Evolutionary conservation across 2,797 vertebrate species (phyloP), one percentile per base, ranked within the genome.

Genomic region (Coreius guichenoti): DNA sequence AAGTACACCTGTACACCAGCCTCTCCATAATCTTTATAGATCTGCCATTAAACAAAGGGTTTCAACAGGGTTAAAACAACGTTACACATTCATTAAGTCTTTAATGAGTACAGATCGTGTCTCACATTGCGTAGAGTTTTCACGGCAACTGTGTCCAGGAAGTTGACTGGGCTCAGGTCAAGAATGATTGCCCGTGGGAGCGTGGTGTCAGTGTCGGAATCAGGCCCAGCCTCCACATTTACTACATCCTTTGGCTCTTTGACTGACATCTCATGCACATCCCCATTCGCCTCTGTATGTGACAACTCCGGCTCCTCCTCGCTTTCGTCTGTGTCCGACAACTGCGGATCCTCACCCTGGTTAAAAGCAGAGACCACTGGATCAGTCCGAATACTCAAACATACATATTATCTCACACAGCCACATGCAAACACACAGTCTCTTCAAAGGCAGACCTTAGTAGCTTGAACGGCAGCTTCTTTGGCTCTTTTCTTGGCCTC

Each of bases 71-170:
- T 80, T 73, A 70, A 77, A 29, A 70, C 21, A 47, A 39, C 9
- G 2, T 47, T 31, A 54, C n/a, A 74, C 29, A 84, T n/a, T 54
- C 26, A n/a, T 16, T 67, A 83, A 33, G 63, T 8, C 33, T 13
- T 1, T 72, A 21, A 86, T 83, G 13, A 47, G 23, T 56, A 73
- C 19, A 21, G 26, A 58, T 56, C 33, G 23, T 36, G 31, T 78
- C 96, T 92, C 93, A 99, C 98, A 0, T 94, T 96, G 91, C 94
- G 93, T 63, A 99, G 89, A 4, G 92, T 96, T 92, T 99, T 99
- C 87, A 99, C 93, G 82, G 95, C 96, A 79, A 98, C 97, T 0
- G 96, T 98, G 81, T 99, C 98, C 91, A 98, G 93, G 1, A 99
- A 99, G 91, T 95, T 98, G 81, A 98, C 93, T 0, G 97, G 83